Percentiles rank a stretch among this genome's conserved stretches.
Conservation (phyloP, 2,888 invertebrate species). For the Oscheius sp. region DNA sequence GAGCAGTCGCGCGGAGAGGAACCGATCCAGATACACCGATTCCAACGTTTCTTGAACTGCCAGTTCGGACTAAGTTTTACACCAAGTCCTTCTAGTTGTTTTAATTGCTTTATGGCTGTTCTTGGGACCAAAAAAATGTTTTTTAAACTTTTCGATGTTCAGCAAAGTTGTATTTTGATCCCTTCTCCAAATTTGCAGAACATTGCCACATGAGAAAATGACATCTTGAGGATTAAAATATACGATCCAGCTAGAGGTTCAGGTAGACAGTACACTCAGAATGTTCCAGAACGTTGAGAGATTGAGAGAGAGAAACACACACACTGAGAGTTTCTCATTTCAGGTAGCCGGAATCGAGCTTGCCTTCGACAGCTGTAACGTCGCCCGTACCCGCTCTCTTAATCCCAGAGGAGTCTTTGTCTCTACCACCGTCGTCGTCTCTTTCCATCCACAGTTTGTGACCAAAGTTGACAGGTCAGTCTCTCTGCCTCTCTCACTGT, state of each 20-base stretch:
- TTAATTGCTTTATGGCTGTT: not conserved
- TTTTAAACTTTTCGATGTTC: not conserved
- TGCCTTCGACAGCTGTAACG: constrained; percentile 73
- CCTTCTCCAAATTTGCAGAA: not conserved
- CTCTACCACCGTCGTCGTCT: constrained; percentile 72
- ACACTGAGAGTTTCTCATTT: not conserved
- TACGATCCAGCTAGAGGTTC: not conserved
- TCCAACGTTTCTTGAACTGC: too few relatives aligned
- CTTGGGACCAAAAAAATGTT: not conserved
- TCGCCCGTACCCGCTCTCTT: constrained; percentile 71
- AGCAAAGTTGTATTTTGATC: not conserved
- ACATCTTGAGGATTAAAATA: not conserved
- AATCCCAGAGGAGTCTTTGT: constrained; percentile 73
- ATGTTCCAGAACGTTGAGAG: too few relatives aligned
- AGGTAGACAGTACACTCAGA: too few relatives aligned
- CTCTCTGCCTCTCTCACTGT: not conserved
- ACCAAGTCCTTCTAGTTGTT: too few relatives aligned
- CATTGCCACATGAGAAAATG: not conserved
- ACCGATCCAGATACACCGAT: too few relatives aligned
- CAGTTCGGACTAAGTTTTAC: too few relatives aligned
- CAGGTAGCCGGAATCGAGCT: constrained; percentile 72
- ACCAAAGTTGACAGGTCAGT: constrained; percentile 65
- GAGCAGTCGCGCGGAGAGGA: not conserved
- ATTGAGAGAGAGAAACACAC: too few relatives aligned
- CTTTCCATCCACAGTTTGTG: constrained; percentile 73